Evolutionary conservation across 2,113 vertebrate genomes (phyloP).

Genomic region (Rhadina sibilatrix): DNA sequence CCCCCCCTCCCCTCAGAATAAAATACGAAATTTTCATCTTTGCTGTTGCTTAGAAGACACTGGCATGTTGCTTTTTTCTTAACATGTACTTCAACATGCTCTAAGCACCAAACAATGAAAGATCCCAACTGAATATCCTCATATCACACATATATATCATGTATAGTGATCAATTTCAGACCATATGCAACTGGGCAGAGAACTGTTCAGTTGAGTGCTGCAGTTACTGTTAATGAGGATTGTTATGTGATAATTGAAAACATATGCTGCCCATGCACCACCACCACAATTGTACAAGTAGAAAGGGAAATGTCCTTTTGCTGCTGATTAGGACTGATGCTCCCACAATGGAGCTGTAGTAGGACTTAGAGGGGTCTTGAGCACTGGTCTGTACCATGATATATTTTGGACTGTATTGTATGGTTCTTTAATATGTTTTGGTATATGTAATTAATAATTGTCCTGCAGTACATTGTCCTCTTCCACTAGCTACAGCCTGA

Average conservation of each 20-base stretch:
- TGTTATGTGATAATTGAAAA: conserved; percentile 66
- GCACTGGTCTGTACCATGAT: neutral
- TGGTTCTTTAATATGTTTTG: conserved; percentile 74
- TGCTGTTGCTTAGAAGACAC: neutral
- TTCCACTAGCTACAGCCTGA: conserved; percentile 92
- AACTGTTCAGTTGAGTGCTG: conserved; percentile 4
- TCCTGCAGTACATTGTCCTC: conserved; percentile 82
- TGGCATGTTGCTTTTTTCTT: neutral
- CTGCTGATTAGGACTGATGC: conserved; percentile 37
- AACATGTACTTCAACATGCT: neutral
- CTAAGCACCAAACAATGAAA: neutral
- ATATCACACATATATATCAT: neutral
- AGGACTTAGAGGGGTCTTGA: conserved; percentile 28
- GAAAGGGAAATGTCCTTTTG: conserved; percentile 27
- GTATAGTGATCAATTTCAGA: neutral
- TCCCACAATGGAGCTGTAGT: neutral
- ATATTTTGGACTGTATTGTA: neutral
- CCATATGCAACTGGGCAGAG: conserved; percentile 1
- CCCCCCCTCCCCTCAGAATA: neutral
- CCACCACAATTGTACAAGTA: conserved; percentile 59
- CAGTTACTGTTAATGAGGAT: conserved; percentile 64
- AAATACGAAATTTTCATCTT: neutral
- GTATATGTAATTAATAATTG: conserved; percentile 83
- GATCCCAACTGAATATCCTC: neutral
- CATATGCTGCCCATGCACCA: conserved; percentile 57